Evolutionary conservation across 2,888 invertebrate genomes (phyloP).

Genomic region (Iphiclides podalirius): DNA sequence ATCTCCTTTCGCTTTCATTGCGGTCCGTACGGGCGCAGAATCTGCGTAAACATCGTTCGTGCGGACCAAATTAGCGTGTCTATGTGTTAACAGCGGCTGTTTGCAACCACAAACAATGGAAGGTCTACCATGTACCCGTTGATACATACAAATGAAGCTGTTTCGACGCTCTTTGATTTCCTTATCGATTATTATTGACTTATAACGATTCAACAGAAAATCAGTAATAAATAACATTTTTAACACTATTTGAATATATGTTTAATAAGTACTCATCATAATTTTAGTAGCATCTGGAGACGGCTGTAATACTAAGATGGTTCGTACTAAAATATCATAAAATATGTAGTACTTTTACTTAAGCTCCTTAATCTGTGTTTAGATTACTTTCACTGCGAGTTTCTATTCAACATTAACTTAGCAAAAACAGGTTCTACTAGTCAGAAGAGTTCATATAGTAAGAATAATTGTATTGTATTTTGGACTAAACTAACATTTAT

Average conservation of each 20-base stretch:
- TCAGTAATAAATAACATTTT: too few relatives aligned
- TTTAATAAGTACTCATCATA: too few relatives aligned
- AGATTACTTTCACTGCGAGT: constrained; percentile 11
- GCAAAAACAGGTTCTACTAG: background rate
- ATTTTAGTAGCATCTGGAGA: too few relatives aligned
- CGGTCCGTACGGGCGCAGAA: constrained; percentile 46
- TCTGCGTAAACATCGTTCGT: constrained; percentile 53
- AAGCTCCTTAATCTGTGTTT: background rate
- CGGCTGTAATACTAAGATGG: background rate
- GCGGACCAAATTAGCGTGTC: constrained; percentile 66
- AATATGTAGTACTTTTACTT: background rate
- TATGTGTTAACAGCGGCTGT: constrained; percentile 63
- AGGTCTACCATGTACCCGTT: constrained; percentile 51
- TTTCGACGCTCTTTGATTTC: constrained; percentile 31
- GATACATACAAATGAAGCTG: constrained; percentile 60
- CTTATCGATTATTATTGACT: constrained; percentile 9
- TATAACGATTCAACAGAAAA: too few relatives aligned
- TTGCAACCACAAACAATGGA: constrained; percentile 68
- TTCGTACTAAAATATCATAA: background rate
- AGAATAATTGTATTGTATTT: too few relatives aligned
- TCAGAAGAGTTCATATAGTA: background rate
- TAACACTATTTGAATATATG: too few relatives aligned
- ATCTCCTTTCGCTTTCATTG: constrained; percentile 60
- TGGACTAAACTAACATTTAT: too few relatives aligned
- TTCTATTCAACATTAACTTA: constrained; percentile 1